Evolutionary conservation across 2,113 vertebrate species (phyloP).

Genomic region (Pteronura brasiliensis): DNA sequence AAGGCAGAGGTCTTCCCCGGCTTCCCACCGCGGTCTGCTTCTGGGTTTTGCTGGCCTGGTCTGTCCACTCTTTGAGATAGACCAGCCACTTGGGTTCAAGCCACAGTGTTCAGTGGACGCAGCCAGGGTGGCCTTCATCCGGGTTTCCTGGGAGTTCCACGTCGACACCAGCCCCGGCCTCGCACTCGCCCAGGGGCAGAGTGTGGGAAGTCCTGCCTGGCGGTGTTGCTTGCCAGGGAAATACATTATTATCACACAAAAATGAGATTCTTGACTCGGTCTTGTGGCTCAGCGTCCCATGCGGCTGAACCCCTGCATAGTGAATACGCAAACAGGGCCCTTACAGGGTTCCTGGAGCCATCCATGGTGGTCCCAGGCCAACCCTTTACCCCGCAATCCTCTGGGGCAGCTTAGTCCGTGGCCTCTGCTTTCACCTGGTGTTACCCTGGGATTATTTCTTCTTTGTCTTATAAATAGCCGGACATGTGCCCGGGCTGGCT

Average conservation of each 20-base stretch:
- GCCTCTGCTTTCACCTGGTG: neutral
- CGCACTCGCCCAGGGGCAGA: too few relatives aligned
- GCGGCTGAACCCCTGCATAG: neutral
- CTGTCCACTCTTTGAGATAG: neutral
- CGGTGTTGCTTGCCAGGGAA: neutral
- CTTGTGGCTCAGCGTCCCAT: too few relatives aligned
- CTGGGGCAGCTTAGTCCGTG: fast-evolving
- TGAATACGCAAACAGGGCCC: fast-evolving
- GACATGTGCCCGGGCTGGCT: neutral
- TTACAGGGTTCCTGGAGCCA: neutral
- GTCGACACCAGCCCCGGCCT: neutral
- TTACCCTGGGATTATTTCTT: constrained; percentile 18
- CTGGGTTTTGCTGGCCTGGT: neutral
- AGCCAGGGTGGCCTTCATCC: neutral
- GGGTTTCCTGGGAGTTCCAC: neutral
- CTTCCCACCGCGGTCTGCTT: neutral
- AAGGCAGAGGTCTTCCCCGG: neutral
- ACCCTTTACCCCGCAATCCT: neutral
- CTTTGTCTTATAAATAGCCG: constrained; percentile 48
- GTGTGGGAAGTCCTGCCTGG: neutral
- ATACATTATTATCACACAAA: neutral
- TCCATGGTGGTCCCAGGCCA: fast-evolving
- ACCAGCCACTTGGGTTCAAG: neutral
- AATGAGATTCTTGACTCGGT: neutral
- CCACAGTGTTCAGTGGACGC: neutral